A percentile compares a stretch with the other conserved stretches of the same genome.
phyloP scores from a whole-genome alignment of 2,797 vertebrate genomes.

The Trachops cirrhosus region DNA sequence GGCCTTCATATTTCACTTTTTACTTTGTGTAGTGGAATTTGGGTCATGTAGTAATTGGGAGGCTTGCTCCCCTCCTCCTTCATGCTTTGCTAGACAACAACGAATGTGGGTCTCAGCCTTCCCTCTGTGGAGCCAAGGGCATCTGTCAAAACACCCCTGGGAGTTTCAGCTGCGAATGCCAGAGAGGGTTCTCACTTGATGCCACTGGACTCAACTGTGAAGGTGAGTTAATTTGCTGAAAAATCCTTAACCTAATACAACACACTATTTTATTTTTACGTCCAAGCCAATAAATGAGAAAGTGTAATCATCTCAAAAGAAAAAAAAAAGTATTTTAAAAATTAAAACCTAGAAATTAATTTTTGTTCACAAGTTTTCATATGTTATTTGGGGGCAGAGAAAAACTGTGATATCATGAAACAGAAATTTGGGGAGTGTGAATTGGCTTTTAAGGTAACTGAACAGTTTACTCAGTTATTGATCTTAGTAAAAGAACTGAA shows the following conservation, averaged over 20 bases:
- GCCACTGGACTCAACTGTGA: constrained; percentile 88
- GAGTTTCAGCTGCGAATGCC: constrained; percentile 90
- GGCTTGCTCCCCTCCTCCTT: neutral
- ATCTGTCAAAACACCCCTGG: constrained; percentile 90
- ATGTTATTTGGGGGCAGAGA: neutral
- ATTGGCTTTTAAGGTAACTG: neutral
- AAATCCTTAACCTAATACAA: neutral
- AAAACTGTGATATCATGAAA: neutral
- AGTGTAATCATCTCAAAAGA: neutral
- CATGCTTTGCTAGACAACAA: constrained; percentile 85
- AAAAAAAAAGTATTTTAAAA: neutral
- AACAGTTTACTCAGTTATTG: neutral
- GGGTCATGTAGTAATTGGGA: neutral
- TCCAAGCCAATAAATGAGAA: neutral
- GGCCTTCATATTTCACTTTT: neutral
- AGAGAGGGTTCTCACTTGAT: constrained; percentile 88
- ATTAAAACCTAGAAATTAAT: neutral
- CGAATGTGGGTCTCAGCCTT: constrained; percentile 86
- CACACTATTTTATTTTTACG: neutral
- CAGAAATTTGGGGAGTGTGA: neutral
- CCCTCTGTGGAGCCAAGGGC: constrained; percentile 86
- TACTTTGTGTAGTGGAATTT: neutral
- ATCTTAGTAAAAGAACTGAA: neutral
- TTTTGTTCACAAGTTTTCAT: neutral
- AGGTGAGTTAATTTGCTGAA: constrained; percentile 75